Base-by-base conservation (phyloP, 2,113 vertebrate species). In the Campylomormyrus tamandua region DNA sequence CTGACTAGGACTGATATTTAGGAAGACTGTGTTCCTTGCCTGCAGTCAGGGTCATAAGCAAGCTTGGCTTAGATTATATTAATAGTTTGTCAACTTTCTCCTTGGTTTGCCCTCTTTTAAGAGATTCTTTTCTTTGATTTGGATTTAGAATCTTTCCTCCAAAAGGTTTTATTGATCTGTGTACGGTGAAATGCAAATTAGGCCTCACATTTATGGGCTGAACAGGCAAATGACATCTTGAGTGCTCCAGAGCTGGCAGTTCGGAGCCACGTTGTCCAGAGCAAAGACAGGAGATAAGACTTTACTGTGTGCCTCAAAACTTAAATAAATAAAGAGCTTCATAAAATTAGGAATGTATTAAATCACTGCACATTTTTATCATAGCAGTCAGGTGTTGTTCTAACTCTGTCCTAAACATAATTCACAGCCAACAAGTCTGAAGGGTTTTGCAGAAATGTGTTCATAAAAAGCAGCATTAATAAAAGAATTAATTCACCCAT, bases 101-200 rank as follows among this genome's bases (percentile, higher is more conserved):
- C 35, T 66, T 74, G 39, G 58, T 88, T 88, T 66, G 17, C 35
- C 53, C 31, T 19, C 27, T 89, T 52, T 83, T 50, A 5, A 5
- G 9, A 19, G 35, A 56, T 39, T 15, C 2, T 56, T 17, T 56
- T 83, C 10, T 21, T 15, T 83, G 50, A 53, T 45, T 94, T 93
- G 92, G 95, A 96, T 95, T 95, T 95, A 95, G 93, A 95, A 96
- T 96, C 96, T 97, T 96, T 97, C 95, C 97, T 96, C 95, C 88
- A 94, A 95, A 95, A 95, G 95, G 96, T 94, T 97, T 97, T 96
- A 98, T 98, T 97, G 97, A 98, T 97, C 96, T 97, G 94, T 97
- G 39, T 97, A 96, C 97, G 95, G 96, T 96, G 96, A 96, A 96
- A 95, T 97, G 96, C 95, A 97, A 98, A 97, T 97, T 96, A 97